Evolutionary conservation across 1,140 invertebrate species (phyloP), one percentile per base, ranked within the genome.

Genomic region (Leptinotarsa lineolata): DNA sequence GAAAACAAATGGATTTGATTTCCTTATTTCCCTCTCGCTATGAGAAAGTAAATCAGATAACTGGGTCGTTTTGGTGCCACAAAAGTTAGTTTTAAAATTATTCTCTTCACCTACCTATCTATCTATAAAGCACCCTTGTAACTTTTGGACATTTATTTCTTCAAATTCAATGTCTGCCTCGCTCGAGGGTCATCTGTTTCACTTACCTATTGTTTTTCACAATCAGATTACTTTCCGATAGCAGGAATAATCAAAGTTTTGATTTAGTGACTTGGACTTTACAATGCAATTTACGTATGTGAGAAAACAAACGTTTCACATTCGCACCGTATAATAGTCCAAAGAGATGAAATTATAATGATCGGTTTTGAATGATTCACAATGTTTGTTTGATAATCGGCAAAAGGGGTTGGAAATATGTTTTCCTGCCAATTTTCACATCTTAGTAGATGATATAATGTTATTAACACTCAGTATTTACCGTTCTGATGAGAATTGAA

Each of bases 41-140:
- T 6, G 24, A 30, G 24, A 30, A 30, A 30, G 6, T 54, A 22
- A 66, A 66, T n/a, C n/a, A n/a, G n/a, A n/a, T n/a, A n/a, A n/a
- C 64, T 66, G 30, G 64, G 64, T 66, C 39, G 64, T 30, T 3
- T 45, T 24, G 64, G 64, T 66, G 64, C 64, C 64, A n/a, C 21
- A 39, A 66, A 66, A 66, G 46, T 66, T 66, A 66, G 46, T 66
- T 66, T 18, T 15, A 44, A 66, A 66, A 24, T 66, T 39, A 39
- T 66, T 44, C 64, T 45, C 16, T 15, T n/a, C 39, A 66, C 39
- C 64, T 66, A 66, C 39, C 21, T 20, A 63, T 63, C 60, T 39
- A 65, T 65, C 64, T 66, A 66, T 44, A 66, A 65, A 66, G 39
- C 64, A 66, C 64, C 22, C 64, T 24, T 66, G 13, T n/a, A 24